phyloP scores from a whole-genome alignment of 2,888 invertebrate genomes.

The Hemaris fuciformis region DNA sequence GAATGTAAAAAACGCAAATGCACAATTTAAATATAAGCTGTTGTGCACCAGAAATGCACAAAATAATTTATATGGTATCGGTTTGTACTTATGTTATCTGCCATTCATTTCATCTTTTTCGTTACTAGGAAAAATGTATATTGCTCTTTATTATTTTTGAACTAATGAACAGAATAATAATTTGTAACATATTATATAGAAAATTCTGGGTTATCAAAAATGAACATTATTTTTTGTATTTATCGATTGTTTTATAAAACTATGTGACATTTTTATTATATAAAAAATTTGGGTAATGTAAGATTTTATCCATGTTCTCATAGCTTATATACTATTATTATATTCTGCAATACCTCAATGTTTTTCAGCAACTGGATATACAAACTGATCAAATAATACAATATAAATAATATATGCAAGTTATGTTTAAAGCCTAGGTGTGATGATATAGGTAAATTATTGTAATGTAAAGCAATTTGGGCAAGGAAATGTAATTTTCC shows the following conservation, averaged over 20 bases:
- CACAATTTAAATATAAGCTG: background rate
- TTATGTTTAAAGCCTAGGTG: conserved; percentile 39
- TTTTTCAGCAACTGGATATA: background rate
- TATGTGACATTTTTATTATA: too few species aligned
- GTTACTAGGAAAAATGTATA: background rate
- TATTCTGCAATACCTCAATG: background rate
- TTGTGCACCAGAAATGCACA: background rate
- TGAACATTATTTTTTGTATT: too few species aligned
- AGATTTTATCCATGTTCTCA: too few species aligned
- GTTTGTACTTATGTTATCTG: conserved; percentile 6
- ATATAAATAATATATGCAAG: conserved; percentile 25
- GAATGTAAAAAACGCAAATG: background rate
- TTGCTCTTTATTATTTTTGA: background rate
- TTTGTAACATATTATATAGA: too few species aligned
- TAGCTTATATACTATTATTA: background rate
- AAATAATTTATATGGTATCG: background rate
- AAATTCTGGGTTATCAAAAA: too few species aligned
- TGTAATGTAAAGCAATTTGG: conserved; percentile 38
- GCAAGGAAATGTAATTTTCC: conserved; percentile 42
- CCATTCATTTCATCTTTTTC: background rate
- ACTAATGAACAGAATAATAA: background rate
- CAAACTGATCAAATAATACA: background rate
- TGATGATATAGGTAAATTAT: conserved; percentile 35
- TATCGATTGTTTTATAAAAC: too few species aligned
- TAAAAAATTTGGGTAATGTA: too few species aligned